A percentile compares a stretch with the other conserved stretches of the same genome.
These are phyloP conservation scores for Acronicta alni DNA, from an alignment of 2,888 invertebrate species.

Conservation along the genomic window DNA sequence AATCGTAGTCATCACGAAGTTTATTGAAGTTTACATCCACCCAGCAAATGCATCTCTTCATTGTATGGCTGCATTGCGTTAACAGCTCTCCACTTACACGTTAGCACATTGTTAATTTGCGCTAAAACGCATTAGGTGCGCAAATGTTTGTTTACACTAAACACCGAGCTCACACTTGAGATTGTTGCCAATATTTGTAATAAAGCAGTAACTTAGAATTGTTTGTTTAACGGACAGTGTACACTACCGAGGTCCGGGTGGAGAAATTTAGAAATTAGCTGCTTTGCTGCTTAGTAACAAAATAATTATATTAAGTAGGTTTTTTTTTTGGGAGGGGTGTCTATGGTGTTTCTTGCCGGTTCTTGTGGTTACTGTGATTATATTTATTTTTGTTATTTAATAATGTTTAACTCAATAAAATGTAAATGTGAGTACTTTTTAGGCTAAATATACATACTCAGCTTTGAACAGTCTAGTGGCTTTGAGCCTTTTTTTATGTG, in stretches of 20 bases:
- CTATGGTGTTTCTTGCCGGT: too few relatives aligned
- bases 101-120: slow-evolving; percentile 44
- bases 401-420: too few relatives aligned
- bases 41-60: slow-evolving; percentile 46
- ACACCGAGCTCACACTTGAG: slow-evolving; percentile 35
- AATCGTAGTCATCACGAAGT: slow-evolving; percentile 12
- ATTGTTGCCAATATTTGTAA: slow-evolving; percentile 48
- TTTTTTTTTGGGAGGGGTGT: too few relatives aligned
- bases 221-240: slow-evolving; percentile 34
- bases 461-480: too few relatives aligned
- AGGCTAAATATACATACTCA: too few relatives aligned
- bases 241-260: slow-evolving; percentile 21
- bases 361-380: too few relatives aligned
- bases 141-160: slow-evolving; percentile 49
- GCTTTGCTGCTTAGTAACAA: background rate
- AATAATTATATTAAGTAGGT: too few relatives aligned
- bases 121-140: slow-evolving; percentile 46
- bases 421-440: too few relatives aligned
- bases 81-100: slow-evolving; percentile 27
- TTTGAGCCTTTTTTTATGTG: too few relatives aligned
- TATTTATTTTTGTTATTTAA: too few relatives aligned
- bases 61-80: slow-evolving; percentile 33
- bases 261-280: slow-evolving; percentile 18
- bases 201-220: slow-evolving; percentile 35
- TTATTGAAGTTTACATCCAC: slow-evolving; percentile 18